Base-by-base conservation (phyloP, 2,888 invertebrate species). In the Tetragonula carbonaria region DNA sequence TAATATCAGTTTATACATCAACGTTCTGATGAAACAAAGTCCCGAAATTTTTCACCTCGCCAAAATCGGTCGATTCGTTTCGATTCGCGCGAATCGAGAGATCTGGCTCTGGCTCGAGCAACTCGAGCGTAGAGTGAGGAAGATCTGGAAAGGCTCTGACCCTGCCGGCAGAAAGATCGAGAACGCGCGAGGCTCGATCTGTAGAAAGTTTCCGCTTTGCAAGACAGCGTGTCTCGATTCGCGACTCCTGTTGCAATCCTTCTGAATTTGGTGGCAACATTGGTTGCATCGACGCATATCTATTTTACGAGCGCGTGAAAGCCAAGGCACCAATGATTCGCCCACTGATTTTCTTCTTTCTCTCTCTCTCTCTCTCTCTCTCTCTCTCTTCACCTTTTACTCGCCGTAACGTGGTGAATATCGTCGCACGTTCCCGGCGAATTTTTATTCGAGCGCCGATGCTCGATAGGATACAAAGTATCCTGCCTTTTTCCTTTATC, bases 151-250 rank as follows among this genome's bases (percentile, higher is more conserved):
- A 70, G 62, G 23, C 59, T 50, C 21, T 78, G 75, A 85, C 72
- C 73, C 70, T 21, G 8, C 1, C 1, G 45, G n/a, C 11, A 74
- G 51, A 71, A 74, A 74, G 70, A 76, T 80, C 75, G 70, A 62
- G 71, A 21, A 67, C 76, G 33, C 73, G 78, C 21, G 78, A 59
- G 67, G 82, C 68, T 78, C 80, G 80, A 73, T 77, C 78, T 70
- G 82, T 77, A 81, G 85, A 87, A 87, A 86, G 84, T 86, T 87
- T 86, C 88, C 78, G 83, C 84, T 91, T 91, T 88, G 88, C 88
- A 87, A 88, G 86, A 86, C 79, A 74, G 80, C 74, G 82, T 87
- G 86, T 85, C 85, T 88, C 81, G 90, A 90, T 89, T 91, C 88
- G 85, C 78, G 83, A 83, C 77, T 82, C 79, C 79, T 33, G 81